phyloP scores from a whole-genome alignment of 2,888 invertebrate genomes.

The Eilema depressum region DNA sequence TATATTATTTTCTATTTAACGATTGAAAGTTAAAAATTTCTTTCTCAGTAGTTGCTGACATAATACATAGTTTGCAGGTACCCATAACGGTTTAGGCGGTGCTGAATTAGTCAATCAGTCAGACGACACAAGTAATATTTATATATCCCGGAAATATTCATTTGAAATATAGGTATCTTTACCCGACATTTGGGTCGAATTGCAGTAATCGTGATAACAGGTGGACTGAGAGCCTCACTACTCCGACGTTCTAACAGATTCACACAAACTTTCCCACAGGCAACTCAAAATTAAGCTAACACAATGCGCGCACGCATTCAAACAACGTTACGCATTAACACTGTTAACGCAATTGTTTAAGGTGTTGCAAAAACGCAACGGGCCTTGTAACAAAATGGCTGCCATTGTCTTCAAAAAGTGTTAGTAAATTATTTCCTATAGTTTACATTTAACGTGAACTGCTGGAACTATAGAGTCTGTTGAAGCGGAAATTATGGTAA shows the following conservation, averaged over 20 bases:
- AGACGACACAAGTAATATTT: no score
- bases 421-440: slow-evolving; percentile 20
- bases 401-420: slow-evolving; percentile 34
- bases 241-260: neutral
- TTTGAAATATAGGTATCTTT: neutral
- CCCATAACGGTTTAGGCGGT: no score
- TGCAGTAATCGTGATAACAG: neutral
- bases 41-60: no score
- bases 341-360: slow-evolving; percentile 24
- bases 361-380: slow-evolving; percentile 27
- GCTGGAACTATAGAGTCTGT: neutral
- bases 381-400: slow-evolving; percentile 19
- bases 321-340: slow-evolving; percentile 15
- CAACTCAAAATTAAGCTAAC: slow-evolving; percentile 8
- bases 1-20: no score
- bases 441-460: slow-evolving; percentile 5
- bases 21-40: no score
- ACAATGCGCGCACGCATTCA: slow-evolving; percentile 6
- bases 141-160: neutral
- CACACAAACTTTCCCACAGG: slow-evolving; percentile 11
- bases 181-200: neutral
- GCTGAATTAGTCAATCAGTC: no score
- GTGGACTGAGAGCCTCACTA: neutral
- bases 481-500: neutral
- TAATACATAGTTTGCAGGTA: no score